Evolutionary conservation across 2,797 vertebrate genomes (phyloP).

Genomic region (Epinephelus coioides): DNA sequence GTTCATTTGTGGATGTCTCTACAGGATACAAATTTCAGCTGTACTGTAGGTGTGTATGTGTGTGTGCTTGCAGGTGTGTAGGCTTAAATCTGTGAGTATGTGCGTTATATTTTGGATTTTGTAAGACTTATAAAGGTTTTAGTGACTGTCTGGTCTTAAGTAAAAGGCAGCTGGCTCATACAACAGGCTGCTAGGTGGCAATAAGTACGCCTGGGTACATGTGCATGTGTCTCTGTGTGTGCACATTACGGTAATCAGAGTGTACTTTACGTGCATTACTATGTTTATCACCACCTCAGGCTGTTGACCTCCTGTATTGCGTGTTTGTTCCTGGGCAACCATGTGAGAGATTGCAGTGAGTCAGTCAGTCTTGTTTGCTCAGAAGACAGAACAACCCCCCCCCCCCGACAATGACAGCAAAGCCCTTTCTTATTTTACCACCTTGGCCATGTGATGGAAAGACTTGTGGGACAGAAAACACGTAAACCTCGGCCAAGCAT

Average conservation of each 20-base stretch:
- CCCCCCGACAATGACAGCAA: background rate
- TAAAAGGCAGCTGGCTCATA: background rate
- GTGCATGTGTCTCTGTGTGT: background rate
- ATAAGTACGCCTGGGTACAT: background rate
- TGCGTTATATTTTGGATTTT: background rate
- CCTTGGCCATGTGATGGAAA: slow-evolving; percentile 44
- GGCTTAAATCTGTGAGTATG: background rate
- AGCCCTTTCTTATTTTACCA: slow-evolving; percentile 47
- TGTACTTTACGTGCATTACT: background rate
- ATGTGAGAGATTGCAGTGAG: slow-evolving; percentile 20
- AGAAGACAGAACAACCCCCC: slow-evolving; percentile 24
- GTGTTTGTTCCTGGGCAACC: slow-evolving; percentile 30
- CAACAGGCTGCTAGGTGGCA: background rate
- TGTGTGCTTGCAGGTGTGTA: background rate
- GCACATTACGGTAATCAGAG: slow-evolving; percentile 4
- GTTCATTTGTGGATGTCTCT: background rate
- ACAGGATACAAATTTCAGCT: background rate
- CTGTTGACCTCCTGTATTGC: background rate
- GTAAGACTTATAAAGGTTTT: background rate
- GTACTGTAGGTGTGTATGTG: background rate
- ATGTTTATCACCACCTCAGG: background rate
- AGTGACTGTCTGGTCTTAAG: background rate
- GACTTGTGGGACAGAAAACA: slow-evolving; percentile 59
- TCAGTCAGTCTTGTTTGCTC: slow-evolving; percentile 40
- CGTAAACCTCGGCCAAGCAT: slow-evolving; percentile 58